phyloP scores from a whole-genome alignment of 2,113 vertebrate genomes.

The Trematomus loennbergii region DNA sequence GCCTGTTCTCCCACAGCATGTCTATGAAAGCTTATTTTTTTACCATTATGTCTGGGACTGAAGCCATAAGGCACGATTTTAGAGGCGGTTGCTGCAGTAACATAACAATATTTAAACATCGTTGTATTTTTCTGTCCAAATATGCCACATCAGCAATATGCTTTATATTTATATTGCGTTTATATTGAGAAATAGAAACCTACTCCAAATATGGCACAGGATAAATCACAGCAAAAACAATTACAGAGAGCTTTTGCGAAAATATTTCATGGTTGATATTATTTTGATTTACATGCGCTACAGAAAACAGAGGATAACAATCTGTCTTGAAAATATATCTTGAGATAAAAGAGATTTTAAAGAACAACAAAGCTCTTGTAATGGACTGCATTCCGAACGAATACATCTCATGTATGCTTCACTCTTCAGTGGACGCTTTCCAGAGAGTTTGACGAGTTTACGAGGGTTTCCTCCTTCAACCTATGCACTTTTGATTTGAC shows the following conservation, averaged over 20 bases:
- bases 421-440: no score
- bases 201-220: not conserved
- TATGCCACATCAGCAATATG: not conserved
- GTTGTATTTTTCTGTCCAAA: not conserved
- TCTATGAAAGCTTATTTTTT: not conserved
- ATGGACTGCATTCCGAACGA: no score
- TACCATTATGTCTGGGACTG: not conserved
- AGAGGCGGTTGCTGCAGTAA: not conserved
- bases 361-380: no score
- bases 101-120: conserved; percentile 27
- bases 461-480: no score
- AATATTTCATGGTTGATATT: no score
- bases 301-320: no score
- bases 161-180: not conserved
- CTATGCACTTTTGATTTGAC: no score
- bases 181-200: conserved; percentile 1
- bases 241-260: not conserved
- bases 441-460: no score
- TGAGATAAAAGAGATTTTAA: no score
- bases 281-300: not conserved
- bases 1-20: not conserved
- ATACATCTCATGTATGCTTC: no score
- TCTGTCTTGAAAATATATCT: no score
- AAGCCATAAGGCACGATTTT: not conserved
- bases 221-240: not conserved